Evolutionary conservation across 2,797 vertebrate species (phyloP).

Genomic region (Atherinosoma microstoma): DNA sequence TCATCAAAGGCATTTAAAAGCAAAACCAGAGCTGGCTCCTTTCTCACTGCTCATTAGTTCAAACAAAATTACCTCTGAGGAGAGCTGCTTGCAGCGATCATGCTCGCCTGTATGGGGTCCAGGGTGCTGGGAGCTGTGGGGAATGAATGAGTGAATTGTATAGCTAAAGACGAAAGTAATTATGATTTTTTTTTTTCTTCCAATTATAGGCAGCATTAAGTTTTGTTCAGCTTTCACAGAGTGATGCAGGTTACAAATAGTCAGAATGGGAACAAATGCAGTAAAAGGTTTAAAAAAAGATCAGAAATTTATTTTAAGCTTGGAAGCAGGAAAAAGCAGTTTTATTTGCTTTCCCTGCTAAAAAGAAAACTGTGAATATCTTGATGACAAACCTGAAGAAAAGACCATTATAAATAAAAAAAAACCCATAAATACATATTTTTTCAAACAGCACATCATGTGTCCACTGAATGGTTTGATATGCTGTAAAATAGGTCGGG

Average conservation of each 20-base stretch:
- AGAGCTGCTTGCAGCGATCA: constrained; percentile 61
- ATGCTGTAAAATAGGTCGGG: too few species aligned
- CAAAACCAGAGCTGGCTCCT: constrained; percentile 59
- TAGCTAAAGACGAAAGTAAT: constrained; percentile 18
- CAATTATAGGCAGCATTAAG: constrained; percentile 1
- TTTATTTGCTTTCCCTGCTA: too few species aligned
- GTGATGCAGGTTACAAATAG: background rate
- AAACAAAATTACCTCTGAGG: constrained; percentile 80
- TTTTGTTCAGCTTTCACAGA: background rate
- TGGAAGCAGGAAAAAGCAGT: background rate
- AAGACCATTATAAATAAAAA: too few species aligned
- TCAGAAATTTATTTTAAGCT: background rate
- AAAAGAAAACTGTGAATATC: too few species aligned
- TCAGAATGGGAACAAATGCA: background rate
- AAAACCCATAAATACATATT: too few species aligned
- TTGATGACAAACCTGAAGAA: too few species aligned
- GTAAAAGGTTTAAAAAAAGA: too few species aligned
- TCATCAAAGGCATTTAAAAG: constrained; percentile 84
- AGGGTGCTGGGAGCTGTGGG: background rate
- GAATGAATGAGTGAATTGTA: constrained; percentile 41
- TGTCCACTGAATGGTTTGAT: too few species aligned
- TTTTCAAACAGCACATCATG: too few species aligned
- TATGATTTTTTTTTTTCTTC: constrained; percentile 44
- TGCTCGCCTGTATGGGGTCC: constrained; percentile 32
- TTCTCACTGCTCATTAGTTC: constrained; percentile 79